Evolutionary conservation across 1,140 invertebrate genomes (phyloP).

Genomic region (Heliconius nattereri): DNA sequence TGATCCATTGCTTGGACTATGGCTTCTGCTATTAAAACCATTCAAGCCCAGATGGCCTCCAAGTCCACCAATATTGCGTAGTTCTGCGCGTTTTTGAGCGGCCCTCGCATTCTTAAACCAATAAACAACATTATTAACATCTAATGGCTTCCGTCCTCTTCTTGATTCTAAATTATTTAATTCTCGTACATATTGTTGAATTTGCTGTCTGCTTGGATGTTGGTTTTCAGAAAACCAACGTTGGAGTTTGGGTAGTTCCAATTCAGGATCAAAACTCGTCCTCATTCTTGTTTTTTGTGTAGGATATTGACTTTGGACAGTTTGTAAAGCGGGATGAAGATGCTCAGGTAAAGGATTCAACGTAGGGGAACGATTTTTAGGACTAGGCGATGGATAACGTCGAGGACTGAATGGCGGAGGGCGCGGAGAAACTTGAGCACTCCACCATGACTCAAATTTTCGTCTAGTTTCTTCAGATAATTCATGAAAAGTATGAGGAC

Average conservation of each 20-base stretch:
- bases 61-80: slow-evolving; percentile 83
- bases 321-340: slow-evolving; percentile 86
- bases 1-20: slow-evolving; percentile 83
- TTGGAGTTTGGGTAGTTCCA: slow-evolving; percentile 96
- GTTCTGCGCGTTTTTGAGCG: slow-evolving; percentile 94
- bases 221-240: slow-evolving; percentile 98
- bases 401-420: slow-evolving; percentile 82
- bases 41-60: slow-evolving; percentile 82
- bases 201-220: slow-evolving; percentile 96
- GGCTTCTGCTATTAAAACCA: slow-evolving; percentile 84
- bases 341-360: slow-evolving; percentile 75
- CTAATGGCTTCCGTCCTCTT: slow-evolving; percentile 94
- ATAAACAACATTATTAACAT: slow-evolving; percentile 98
- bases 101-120: slow-evolving; percentile 99
- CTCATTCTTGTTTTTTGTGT: slow-evolving; percentile 95
- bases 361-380: slow-evolving; percentile 77
- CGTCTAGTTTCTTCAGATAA: slow-evolving; percentile 88
- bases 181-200: slow-evolving; percentile 96
- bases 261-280: slow-evolving; percentile 96
- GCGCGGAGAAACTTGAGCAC: slow-evolving; percentile 83
- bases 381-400: slow-evolving; percentile 80
- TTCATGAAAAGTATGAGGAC: slow-evolving; percentile 82
- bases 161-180: slow-evolving; percentile 95
- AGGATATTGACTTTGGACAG: slow-evolving; percentile 87
- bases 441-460: slow-evolving; percentile 90